A percentile compares a stretch with the other conserved stretches of the same genome.
Conservation (phyloP, 2,113 vertebrate species). For the Pelodiscus sinensis region DNA sequence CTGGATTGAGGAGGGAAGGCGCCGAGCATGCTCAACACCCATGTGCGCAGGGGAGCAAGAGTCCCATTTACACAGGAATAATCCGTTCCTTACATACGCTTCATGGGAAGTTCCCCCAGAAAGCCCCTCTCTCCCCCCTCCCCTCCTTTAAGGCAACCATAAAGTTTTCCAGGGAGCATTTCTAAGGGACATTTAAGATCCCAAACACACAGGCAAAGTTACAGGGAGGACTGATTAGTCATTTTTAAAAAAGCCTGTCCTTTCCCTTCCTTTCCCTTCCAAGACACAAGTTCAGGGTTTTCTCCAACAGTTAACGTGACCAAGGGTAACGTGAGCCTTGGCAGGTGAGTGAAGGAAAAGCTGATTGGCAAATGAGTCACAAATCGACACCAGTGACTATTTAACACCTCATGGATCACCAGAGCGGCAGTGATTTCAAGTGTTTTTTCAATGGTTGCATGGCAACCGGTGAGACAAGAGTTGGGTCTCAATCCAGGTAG, state of each 20-base stretch:
- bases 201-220: not conserved
- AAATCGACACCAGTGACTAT: rapidly evolving
- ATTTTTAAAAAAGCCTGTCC: rapidly evolving
- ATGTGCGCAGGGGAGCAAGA: not conserved
- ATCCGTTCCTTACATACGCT: not conserved
- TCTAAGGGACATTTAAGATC: not conserved
- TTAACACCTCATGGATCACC: rapidly evolving
- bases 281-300: rapidly evolving
- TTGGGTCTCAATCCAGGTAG: not conserved
- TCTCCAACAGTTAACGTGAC: not conserved
- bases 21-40: rapidly evolving
- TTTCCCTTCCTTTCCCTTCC: not conserved
- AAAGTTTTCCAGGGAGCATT: not conserved
- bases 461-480: rapidly evolving
- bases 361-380: not conserved
- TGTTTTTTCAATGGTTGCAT: rapidly evolving
- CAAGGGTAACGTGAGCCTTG: not conserved
- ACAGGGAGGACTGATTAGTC: not conserved
- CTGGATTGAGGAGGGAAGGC: not conserved
- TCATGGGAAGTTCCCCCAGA: not conserved
- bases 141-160: not conserved
- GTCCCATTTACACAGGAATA: not conserved
- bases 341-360: not conserved
- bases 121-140: not conserved
- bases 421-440: not conserved